Percentiles rank a stretch among this genome's conserved stretches.
These are phyloP conservation scores for Nasonia longicornis DNA, from an alignment of 1,140 invertebrate species.

Conservation along the genomic window DNA sequence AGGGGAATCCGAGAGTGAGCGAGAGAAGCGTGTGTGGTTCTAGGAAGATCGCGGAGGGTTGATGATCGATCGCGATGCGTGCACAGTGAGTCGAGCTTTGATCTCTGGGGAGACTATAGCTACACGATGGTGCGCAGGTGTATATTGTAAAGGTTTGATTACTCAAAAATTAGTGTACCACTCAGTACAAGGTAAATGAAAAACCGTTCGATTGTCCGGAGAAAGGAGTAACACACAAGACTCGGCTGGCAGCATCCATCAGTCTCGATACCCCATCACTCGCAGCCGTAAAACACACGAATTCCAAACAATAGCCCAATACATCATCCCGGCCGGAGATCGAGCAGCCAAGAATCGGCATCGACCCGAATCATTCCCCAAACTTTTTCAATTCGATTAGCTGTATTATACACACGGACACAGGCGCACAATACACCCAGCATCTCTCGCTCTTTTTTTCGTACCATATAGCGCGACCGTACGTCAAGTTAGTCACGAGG, in stretches of 20 bases:
- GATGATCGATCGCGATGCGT: too few species aligned
- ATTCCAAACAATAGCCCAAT: constrained; percentile 3
- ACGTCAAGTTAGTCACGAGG: constrained; percentile 22
- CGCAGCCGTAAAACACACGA: neutral
- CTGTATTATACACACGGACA: neutral
- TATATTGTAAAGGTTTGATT: too few species aligned
- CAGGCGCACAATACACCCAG: neutral
- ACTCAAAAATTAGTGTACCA: neutral
- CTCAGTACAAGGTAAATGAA: neutral
- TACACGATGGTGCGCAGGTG: too few species aligned
- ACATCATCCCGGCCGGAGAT: neutral
- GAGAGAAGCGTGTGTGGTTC: neutral
- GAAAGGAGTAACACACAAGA: neutral
- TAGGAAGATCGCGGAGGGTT: neutral
- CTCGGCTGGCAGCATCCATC: neutral
- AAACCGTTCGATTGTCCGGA: neutral
- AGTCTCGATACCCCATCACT: neutral
- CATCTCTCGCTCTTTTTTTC: constrained; percentile 16
- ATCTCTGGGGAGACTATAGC: too few species aligned
- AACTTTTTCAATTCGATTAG: constrained; percentile 32
- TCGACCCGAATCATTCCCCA: neutral
- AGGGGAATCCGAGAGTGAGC: neutral
- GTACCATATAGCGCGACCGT: neutral
- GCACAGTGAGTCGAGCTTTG: too few species aligned
- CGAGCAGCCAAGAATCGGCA: neutral